Conservation (phyloP, 2,888 invertebrate genomes). For the Pterobdella sp. region DNA sequence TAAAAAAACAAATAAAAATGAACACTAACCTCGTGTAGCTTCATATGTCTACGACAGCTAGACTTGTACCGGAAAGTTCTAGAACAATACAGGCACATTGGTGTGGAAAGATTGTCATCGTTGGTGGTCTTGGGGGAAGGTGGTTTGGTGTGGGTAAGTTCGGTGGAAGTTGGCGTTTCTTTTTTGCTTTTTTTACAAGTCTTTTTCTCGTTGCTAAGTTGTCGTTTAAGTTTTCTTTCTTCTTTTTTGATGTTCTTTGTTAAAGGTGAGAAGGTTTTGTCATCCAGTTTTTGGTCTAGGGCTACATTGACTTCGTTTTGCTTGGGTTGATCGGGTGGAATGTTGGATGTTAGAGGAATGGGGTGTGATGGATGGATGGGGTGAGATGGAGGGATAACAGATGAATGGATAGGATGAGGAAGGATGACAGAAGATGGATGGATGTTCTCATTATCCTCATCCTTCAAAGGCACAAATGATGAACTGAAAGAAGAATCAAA, state of each 20-base stretch:
- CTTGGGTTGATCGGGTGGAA: no score
- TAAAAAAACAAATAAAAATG: neutral
- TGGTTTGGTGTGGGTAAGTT: no score
- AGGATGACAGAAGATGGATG: neutral
- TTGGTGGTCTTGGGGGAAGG: no score
- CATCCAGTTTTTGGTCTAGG: no score
- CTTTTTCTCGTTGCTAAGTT: neutral
- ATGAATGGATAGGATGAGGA: no score
- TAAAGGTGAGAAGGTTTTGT: no score
- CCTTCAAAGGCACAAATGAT: neutral
- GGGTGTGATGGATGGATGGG: no score
- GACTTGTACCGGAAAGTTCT: constrained; percentile 37
- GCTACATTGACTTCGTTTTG: no score
- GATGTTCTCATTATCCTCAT: neutral
- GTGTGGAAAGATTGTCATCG: neutral
- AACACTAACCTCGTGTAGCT: constrained; percentile 32
- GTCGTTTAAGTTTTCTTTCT: neutral
- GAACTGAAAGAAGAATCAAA: constrained; percentile 1
- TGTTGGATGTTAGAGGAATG: no score
- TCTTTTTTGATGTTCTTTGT: no score
- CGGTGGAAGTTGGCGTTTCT: neutral
- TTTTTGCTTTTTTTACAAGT: neutral
- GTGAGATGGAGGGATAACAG: no score
- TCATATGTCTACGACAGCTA: constrained; percentile 39
- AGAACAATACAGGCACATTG: constrained; percentile 34